Base-by-base conservation (phyloP, 2,888 invertebrate species). In the Eristalis intricaria region DNA sequence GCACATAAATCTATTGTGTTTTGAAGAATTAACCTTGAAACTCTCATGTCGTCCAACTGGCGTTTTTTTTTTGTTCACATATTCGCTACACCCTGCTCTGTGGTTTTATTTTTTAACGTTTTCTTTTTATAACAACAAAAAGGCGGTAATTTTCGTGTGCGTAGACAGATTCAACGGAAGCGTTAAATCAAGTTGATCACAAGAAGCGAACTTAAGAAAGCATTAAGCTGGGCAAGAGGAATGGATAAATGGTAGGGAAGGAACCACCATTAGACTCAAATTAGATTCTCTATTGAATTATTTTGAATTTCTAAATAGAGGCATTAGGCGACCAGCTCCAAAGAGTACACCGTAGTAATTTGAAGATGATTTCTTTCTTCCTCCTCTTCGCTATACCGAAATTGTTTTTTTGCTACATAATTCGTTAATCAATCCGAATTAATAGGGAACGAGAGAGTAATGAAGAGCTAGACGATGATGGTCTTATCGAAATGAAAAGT, bases 21-120 rank as follows among this genome's bases (percentile, higher is more conserved):
- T 61, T 35, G 43, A 58, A 58, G n/a, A 43, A 22, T 19, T 80
- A 74, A 80, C 80, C 80, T 68, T 80, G 80, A 80, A 74, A 56
- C 7, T 43, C 35, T 63, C 13, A 26, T 15, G 38, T 58, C 19
- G 32, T 1, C 11, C 35, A 50, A 74, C 68, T 80, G 61, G 22
- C 26, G 73, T 79, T 32, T 40, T 38, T 4, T 23, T 79, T 32
- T 40, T 38, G 8, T 23, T 78, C 35, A 29, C 58, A 78, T 23
- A 60, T 26, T 26, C 26, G 35, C 68, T 64, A 64, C 15, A 61
- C 15, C 58, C 69, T 26, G 38, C 58, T 70, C 32, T 70, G 4
- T 2, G 2, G 15, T 22, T 23, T 69, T 4, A 3, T 22, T 23
- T 69, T 63, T 7, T 32, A 63, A 26, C 43, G 5, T 43, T 13